phyloP scores from a whole-genome alignment of 2,113 vertebrate species.

The Odocoileus virginianus region DNA sequence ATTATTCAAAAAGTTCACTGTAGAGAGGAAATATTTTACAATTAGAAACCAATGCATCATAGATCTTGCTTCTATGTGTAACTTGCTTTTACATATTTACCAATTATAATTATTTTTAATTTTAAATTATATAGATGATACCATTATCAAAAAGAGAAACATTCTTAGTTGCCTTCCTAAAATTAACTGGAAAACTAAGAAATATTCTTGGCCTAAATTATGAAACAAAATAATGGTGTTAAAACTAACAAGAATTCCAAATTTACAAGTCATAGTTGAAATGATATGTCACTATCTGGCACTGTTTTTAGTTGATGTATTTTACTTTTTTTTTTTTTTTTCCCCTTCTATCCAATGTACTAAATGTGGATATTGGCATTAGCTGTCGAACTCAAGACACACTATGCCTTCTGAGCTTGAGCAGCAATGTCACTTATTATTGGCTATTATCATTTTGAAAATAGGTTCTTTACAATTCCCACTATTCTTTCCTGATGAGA shows the following conservation, averaged over 20 bases:
- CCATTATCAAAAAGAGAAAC: neutral
- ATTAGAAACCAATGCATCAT: neutral
- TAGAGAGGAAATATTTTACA: neutral
- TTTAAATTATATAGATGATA: neutral
- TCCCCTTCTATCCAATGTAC: neutral
- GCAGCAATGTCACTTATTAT: neutral
- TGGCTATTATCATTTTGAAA: neutral
- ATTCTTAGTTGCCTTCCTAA: neutral
- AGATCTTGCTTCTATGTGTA: neutral
- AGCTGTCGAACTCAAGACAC: neutral
- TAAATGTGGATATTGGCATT: neutral
- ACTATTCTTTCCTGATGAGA: neutral
- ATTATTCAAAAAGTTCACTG: constrained; percentile 7
- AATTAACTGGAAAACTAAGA: neutral
- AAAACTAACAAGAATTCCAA: neutral
- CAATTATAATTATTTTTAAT: neutral
- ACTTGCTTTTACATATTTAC: constrained; percentile 22
- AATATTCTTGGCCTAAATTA: neutral
- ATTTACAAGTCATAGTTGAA: neutral
- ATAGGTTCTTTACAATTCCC: neutral
- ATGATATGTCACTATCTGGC: neutral
- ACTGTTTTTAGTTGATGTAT: neutral
- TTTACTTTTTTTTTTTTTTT: neutral
- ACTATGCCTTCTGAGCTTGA: neutral
- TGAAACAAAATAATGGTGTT: neutral